phyloP scores from a whole-genome alignment of 2,113 vertebrate genomes.

The Lethenteron reissneri region DNA sequence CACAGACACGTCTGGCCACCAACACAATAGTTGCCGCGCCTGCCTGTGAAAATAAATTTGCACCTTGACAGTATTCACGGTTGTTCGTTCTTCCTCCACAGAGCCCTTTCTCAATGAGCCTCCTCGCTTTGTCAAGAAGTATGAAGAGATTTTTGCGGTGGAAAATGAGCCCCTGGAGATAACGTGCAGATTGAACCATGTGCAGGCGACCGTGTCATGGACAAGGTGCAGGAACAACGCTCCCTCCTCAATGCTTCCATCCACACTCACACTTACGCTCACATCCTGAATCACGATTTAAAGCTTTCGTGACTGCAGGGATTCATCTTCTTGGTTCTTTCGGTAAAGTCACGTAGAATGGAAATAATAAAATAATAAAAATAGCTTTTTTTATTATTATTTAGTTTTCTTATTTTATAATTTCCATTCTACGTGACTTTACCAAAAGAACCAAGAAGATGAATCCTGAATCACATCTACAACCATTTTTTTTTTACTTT shows the following conservation, averaged over 20 bases:
- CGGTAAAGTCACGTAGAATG: too few species aligned
- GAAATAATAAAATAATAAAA: too few species aligned
- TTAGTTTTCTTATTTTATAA: too few species aligned
- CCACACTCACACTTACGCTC: accelerated
- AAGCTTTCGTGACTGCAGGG: too few species aligned
- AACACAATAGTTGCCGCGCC: too few species aligned
- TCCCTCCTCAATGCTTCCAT: not conserved
- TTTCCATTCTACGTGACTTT: too few species aligned
- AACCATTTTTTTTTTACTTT: not conserved
- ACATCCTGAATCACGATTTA: not conserved
- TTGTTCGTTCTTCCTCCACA: constrained; percentile 13
- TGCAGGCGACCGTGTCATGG: constrained; percentile 54
- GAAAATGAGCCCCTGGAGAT: constrained; percentile 56
- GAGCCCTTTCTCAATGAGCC: constrained; percentile 56
- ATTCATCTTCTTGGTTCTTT: too few species aligned
- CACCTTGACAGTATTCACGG: too few species aligned
- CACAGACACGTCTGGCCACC: too few species aligned
- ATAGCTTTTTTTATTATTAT: too few species aligned
- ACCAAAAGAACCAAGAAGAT: too few species aligned
- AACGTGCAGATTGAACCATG: constrained; percentile 63
- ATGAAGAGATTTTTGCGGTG: constrained; percentile 55
- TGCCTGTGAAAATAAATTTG: too few species aligned
- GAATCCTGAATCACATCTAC: not conserved
- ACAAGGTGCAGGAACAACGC: constrained; percentile 32
- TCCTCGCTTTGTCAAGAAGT: constrained; percentile 56